Evolutionary conservation across 2,888 invertebrate species (phyloP), one percentile per base, ranked within the genome.

Genomic region (Drosophila flavopinicola): DNA sequence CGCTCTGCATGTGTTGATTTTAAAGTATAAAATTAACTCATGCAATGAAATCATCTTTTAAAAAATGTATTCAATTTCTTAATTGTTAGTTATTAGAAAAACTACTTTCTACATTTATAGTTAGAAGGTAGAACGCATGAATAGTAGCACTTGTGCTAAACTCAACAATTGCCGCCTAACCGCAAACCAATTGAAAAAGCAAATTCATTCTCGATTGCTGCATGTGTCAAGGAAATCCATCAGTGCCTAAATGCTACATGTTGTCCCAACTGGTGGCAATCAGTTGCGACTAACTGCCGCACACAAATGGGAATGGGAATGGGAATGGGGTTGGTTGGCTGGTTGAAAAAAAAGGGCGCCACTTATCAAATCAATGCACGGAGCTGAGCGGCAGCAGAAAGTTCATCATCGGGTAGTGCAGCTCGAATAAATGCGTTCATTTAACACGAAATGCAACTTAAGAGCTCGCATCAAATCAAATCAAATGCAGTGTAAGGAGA

Each of bases 391-490:
- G 23, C 17, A 3, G 15, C 9, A 32, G 42, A 37, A 52, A 42
- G 38, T 49, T 48, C 63, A 66, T 33, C 37, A 35, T 33, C 37
- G 30, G 45, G 23, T 17, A 23, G 33, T 47, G 66, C 37, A 52
- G 53, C 52, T 65, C 51, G 52, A 82, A 82, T 82, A 78, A 84
- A 84, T 84, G 85, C 87, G 85, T 82, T 78, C 83, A 84, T 85
- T 87, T 87, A 85, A 84, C 83, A 87, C 77, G 79, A 69, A 87
- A 87, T 77, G 83, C 76, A 74, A 64, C 78, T 69, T 69, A 82
- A 69, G 78, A 69, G 82, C 70, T 75, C 56, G 82, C 67, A 82
- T 83, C 77, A 85, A 85, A 85, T 82, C 79, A 64, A 74, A 70
- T 66, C 73, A 57, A 57, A 66, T 59, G 38, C 49, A 44, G 42